Evolutionary conservation across 2,113 vertebrate species (phyloP), one percentile per base, ranked within the genome.

Genomic region (Coregonus clupeaformis): DNA sequence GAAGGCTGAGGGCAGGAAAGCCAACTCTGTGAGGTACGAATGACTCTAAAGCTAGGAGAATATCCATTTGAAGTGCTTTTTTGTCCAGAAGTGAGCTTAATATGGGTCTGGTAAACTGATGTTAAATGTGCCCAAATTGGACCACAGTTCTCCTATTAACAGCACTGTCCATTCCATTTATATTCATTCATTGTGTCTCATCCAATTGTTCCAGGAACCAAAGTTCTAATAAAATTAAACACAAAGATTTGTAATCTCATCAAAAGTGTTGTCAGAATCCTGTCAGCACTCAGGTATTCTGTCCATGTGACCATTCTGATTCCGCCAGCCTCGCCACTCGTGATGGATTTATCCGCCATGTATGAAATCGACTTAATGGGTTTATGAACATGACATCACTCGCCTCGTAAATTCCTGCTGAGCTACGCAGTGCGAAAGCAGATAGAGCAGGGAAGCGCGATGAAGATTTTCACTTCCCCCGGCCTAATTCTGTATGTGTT

Each of bases 1-100:
- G 96, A 97, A 96, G 89, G 92, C 94, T 18, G 97, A 98, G 79
- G 92, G 95, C 73, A 93, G 91, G 67, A 92, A 78, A 25, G 92
- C 92, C 1, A 95, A 95, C 81, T 93, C 93, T 67, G 1, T 91
- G 77, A 95, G 94, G 97, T 98, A 91, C 11, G 9, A 42, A 12
- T 11, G 2, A 42, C 9, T 42, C 36, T 42, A 3, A 42, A 0
- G 36, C 36, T 11, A 42, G 9, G 36, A 42, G 36, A 42, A 12
- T 42, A 9, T 12, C 36, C 36, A 42, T 42, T 42, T 7, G 11
- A 42, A 42, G 36, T 42, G 36, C 2, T 42, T 42, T 42, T 42
- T 42, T 1, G 36, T 42, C 36, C 36, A 42, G 36, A 42, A 11
- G 9, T 42, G 1, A 36, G 36, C 36, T 36, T 36, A 36, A 36